Evolutionary conservation across 2,888 invertebrate genomes (phyloP).

Genomic region (Anticlea derivata): DNA sequence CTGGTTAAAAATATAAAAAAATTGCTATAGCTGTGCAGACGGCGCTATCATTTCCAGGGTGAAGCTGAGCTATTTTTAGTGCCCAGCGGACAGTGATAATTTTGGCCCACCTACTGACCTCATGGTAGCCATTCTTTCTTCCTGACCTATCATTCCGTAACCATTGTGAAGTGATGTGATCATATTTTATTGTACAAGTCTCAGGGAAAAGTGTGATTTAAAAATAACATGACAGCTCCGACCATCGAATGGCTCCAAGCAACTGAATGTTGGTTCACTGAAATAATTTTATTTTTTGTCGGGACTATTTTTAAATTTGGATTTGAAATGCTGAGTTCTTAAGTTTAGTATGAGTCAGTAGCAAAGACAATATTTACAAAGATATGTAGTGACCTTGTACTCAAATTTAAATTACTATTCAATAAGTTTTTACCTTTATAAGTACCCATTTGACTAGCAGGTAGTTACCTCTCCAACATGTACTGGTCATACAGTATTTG

Average conservation of each 20-base stretch:
- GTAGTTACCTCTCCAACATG: too few species aligned
- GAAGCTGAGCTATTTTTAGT: conserved; percentile 71
- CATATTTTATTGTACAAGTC: conserved; percentile 42
- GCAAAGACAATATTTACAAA: too few species aligned
- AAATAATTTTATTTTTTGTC: conserved; percentile 35
- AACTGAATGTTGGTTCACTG: conserved; percentile 43
- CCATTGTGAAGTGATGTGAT: conserved; percentile 32
- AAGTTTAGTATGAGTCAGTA: too few species aligned
- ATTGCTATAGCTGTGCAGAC: conserved; percentile 24
- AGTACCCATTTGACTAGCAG: too few species aligned
- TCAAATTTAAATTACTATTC: too few species aligned
- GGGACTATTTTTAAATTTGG: conserved; percentile 34
- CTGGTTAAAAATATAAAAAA: conserved; percentile 1
- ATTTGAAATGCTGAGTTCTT: background rate
- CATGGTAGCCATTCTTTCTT: conserved; percentile 27
- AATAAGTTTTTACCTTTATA: too few species aligned
- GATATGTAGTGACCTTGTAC: too few species aligned
- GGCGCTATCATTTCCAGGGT: conserved; percentile 70
- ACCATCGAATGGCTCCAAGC: too few species aligned
- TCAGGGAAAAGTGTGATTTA: conserved; percentile 65
- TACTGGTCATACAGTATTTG: too few species aligned
- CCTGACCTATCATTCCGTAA: conserved; percentile 34
- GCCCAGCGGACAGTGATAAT: conserved; percentile 57
- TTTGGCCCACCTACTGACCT: conserved; percentile 53
- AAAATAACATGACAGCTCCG: conserved; percentile 70